Conservation (phyloP, 1,140 invertebrate species). For the Pinna nobilis region DNA sequence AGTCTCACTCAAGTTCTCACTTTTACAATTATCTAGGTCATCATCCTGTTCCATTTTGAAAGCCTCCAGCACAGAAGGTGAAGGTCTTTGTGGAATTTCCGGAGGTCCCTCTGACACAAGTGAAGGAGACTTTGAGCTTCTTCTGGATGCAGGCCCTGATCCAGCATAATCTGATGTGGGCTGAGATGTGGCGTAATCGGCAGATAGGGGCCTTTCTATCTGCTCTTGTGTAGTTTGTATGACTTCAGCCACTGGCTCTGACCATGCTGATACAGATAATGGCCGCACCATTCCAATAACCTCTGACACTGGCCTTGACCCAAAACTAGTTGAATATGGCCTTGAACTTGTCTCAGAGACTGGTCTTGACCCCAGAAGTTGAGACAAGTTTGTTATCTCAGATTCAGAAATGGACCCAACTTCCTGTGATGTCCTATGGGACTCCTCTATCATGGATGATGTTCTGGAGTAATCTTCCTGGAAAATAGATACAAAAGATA, state of each 20-base stretch:
- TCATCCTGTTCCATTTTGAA: slow-evolving; percentile 50
- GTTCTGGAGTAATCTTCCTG: too few relatives aligned
- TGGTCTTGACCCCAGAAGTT: slow-evolving; percentile 32
- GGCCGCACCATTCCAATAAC: slow-evolving; percentile 13
- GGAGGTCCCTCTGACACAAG: slow-evolving; percentile 29
- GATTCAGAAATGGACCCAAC: too few relatives aligned
- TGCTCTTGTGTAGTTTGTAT: slow-evolving; percentile 14
- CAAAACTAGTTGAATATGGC: slow-evolving; percentile 38
- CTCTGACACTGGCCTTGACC: slow-evolving; percentile 46
- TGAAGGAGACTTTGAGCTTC: slow-evolving; percentile 32
- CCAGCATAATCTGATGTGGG: slow-evolving; percentile 26
- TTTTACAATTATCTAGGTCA: slow-evolving; percentile 16
- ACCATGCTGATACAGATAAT: slow-evolving; percentile 28
- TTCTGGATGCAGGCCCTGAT: slow-evolving; percentile 26
- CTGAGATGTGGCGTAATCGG: slow-evolving; percentile 17
- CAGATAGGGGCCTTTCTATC: slow-evolving; percentile 10
- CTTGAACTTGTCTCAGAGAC: slow-evolving; percentile 42
- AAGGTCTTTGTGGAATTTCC: slow-evolving; percentile 49
- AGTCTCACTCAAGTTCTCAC: slow-evolving; percentile 31
- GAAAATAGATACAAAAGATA: too few relatives aligned
- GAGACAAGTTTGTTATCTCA: too few relatives aligned
- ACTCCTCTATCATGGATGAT: too few relatives aligned
- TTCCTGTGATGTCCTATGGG: too few relatives aligned
- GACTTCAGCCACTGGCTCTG: slow-evolving; percentile 36
- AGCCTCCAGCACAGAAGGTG: slow-evolving; percentile 53